Evolutionary conservation across 2,888 invertebrate genomes (phyloP).

Genomic region (Tipula confusa): DNA sequence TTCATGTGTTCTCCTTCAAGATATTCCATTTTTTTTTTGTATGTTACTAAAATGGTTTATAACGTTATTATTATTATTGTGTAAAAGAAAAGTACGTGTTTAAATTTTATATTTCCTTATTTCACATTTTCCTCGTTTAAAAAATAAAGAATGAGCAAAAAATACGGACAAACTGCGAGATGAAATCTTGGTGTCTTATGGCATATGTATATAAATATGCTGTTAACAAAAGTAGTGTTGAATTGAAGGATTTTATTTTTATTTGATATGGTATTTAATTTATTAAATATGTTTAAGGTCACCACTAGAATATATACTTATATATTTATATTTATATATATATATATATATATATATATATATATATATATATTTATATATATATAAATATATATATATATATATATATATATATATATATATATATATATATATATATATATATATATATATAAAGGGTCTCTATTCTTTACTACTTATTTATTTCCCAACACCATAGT

Average conservation of each 20-base stretch:
- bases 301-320: neutral
- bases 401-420: too few species aligned
- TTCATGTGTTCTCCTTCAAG: neutral
- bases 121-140: neutral
- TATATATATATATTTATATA: neutral
- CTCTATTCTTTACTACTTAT: too few species aligned
- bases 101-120: conserved; percentile 29
- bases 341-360: neutral
- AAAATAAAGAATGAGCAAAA: neutral
- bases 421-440: too few species aligned
- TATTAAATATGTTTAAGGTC: neutral
- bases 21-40: neutral
- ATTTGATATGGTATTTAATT: neutral
- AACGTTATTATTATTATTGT: conserved; percentile 28
- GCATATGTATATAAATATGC: neutral
- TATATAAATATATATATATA: too few species aligned
- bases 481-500: too few species aligned
- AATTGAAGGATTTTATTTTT: neutral
- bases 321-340: neutral
- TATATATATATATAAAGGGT: too few species aligned
- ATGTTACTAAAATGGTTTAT: conserved; percentile 7
- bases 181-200: neutral
- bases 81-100: conserved; percentile 21
- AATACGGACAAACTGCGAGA: neutral
- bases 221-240: neutral